phyloP scores from a whole-genome alignment of 2,888 invertebrate species.

The Leptopterna dolabrata region DNA sequence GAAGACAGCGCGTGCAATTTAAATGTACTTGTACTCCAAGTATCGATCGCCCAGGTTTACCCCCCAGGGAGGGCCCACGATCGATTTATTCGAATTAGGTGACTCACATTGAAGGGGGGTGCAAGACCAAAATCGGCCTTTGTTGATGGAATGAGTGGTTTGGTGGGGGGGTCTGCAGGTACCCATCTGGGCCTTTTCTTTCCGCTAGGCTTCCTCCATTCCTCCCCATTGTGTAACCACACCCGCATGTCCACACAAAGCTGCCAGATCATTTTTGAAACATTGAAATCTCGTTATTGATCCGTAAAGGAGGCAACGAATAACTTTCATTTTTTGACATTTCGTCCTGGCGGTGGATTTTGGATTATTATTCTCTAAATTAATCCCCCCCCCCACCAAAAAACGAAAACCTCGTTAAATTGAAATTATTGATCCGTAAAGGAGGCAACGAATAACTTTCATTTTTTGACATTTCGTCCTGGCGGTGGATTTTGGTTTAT shows the following conservation, averaged over 20 bases:
- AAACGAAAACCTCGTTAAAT: too few relatives aligned
- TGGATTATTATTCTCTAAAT: too few relatives aligned
- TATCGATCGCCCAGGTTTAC: slow-evolving; percentile 43
- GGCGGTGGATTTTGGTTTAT: too few relatives aligned
- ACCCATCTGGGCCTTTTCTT: slow-evolving; percentile 20
- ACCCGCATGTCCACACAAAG: background rate
- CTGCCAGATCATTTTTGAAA: background rate
- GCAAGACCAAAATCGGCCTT: background rate
- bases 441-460: too few relatives aligned
- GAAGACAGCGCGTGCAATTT: slow-evolving; percentile 44
- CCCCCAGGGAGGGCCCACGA: background rate
- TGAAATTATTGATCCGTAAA: too few relatives aligned
- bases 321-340: too few relatives aligned
- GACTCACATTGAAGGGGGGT: slow-evolving; percentile 31
- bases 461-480: too few relatives aligned
- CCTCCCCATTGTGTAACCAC: background rate
- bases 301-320: background rate
- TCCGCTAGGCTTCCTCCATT: background rate
- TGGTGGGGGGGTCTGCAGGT: too few relatives aligned
- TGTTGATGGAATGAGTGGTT: too few relatives aligned
- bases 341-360: too few relatives aligned
- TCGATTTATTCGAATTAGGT: slow-evolving; percentile 42
- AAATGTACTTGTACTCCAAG: slow-evolving; percentile 50
- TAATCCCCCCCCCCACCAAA: too few relatives aligned
- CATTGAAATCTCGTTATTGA: background rate